Evolutionary conservation across 2,888 invertebrate genomes (phyloP).

Genomic region (Cyclophora punctaria): DNA sequence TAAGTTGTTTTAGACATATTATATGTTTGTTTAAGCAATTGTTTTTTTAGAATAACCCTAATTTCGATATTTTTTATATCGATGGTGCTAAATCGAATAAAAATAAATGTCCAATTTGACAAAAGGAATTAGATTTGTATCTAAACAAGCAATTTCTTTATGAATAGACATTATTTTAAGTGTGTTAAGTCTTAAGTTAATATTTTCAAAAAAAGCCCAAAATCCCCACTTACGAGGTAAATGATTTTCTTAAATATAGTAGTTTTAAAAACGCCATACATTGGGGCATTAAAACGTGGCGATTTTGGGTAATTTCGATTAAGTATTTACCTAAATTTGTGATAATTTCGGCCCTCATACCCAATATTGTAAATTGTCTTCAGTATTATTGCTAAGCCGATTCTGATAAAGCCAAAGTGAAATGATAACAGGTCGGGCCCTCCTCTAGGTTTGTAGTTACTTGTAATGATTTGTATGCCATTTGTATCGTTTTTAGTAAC

Average conservation of each 20-base stretch:
- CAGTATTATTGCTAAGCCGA: constrained; percentile 43
- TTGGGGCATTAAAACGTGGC: no score
- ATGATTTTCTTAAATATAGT: no score
- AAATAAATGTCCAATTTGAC: background rate
- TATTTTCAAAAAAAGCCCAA: no score
- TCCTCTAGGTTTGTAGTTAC: constrained; percentile 31
- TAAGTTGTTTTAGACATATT: no score
- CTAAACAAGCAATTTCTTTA: no score
- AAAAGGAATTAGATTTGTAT: no score
- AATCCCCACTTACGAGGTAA: no score
- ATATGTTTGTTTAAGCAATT: no score
- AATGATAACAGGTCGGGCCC: constrained; percentile 27
- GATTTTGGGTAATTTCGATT: no score
- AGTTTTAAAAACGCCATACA: no score
- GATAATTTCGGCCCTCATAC: background rate
- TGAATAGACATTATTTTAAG: no score
- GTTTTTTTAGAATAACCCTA: background rate
- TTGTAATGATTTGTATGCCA: constrained; percentile 53
- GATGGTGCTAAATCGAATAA: constrained; percentile 20
- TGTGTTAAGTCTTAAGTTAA: no score
- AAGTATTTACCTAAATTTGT: background rate
- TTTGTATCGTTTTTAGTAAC: constrained; percentile 46
- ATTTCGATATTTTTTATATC: constrained; percentile 7
- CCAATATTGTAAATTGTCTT: constrained; percentile 19
- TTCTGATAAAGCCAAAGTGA: constrained; percentile 53